Conservation (phyloP, 2,888 invertebrate genomes). For the Melanostoma scalare region DNA sequence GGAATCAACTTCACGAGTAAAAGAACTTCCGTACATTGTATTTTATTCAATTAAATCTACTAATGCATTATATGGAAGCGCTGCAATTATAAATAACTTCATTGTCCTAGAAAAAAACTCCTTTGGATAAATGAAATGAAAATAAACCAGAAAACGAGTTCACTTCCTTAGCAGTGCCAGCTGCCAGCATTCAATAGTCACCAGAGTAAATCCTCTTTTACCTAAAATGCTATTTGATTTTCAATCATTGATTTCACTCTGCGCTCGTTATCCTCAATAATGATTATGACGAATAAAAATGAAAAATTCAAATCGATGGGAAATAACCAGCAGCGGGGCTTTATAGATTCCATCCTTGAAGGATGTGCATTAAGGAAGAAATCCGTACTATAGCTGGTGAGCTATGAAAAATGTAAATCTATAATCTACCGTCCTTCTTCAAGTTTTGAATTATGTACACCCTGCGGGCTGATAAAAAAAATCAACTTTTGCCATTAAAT, state of each 20-base stretch:
- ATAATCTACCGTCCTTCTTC: slow-evolving; percentile 3
- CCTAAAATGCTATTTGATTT: background rate
- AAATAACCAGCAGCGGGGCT: slow-evolving; percentile 3
- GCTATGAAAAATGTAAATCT: slow-evolving; percentile 19
- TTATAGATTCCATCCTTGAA: slow-evolving; percentile 8
- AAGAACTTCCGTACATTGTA: no score
- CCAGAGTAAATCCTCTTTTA: no score
- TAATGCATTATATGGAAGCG: no score
- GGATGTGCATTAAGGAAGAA: background rate
- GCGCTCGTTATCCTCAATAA: background rate
- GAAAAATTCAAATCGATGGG: slow-evolving; percentile 22
- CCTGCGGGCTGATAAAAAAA: background rate
- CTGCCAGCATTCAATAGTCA: no score
- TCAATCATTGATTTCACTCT: background rate
- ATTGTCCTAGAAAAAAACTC: no score
- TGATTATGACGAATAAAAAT: slow-evolving; percentile 7
- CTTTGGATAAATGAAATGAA: no score
- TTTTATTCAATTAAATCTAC: no score
- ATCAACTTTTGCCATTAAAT: background rate
- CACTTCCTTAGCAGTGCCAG: no score
- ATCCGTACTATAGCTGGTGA: background rate
- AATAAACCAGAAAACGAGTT: no score
- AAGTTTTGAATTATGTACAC: background rate
- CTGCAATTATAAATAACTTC: no score
- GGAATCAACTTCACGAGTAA: no score